These are phyloP conservation scores for Neosilurus hyrtlii DNA, from an alignment of 2,797 vertebrate species.

Conservation along the genomic window DNA sequence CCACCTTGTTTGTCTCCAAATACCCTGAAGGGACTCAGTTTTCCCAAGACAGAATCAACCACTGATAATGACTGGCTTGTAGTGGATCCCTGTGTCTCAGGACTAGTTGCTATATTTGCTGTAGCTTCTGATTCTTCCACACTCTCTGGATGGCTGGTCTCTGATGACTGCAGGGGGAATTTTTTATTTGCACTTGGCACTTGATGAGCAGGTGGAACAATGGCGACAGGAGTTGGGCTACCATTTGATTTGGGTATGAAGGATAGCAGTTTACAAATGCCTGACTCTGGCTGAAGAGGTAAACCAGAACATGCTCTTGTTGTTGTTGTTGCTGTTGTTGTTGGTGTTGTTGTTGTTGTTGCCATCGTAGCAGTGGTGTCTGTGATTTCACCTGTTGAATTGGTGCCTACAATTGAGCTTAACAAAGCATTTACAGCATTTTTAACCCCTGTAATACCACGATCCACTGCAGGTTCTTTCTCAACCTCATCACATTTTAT, in stretches of 20 bases:
- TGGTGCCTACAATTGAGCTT: conserved; percentile 76
- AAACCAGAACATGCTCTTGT: conserved; percentile 54
- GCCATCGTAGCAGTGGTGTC: conserved; percentile 59
- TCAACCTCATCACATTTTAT: conserved; percentile 58
- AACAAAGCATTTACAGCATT: conserved; percentile 83
- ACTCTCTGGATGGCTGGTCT: conserved; percentile 57
- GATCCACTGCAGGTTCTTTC: conserved; percentile 65
- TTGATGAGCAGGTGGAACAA: conserved; percentile 71
- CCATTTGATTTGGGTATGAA: conserved; percentile 71
- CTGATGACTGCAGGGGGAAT: conserved; percentile 68
- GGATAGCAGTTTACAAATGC: conserved; percentile 74
- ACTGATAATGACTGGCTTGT: conserved; percentile 71
- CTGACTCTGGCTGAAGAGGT: conserved; percentile 67
- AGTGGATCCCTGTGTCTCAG: conserved; percentile 52
- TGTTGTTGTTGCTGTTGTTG: conserved; percentile 36
- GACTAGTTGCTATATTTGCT: conserved; percentile 38
- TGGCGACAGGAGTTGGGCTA: conserved; percentile 63
- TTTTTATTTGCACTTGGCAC: conserved; percentile 68
- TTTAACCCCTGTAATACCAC: conserved; percentile 77
- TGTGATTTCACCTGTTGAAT: conserved; percentile 70
- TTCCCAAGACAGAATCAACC: conserved; percentile 82
- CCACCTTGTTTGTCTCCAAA: conserved; percentile 74
- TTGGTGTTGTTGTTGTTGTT: conserved; percentile 37
- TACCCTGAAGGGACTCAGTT: conserved; percentile 83
- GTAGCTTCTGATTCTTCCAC: conserved; percentile 53